phyloP scores from a whole-genome alignment of 2,888 invertebrate genomes.

The Callyntrura sp. region DNA sequence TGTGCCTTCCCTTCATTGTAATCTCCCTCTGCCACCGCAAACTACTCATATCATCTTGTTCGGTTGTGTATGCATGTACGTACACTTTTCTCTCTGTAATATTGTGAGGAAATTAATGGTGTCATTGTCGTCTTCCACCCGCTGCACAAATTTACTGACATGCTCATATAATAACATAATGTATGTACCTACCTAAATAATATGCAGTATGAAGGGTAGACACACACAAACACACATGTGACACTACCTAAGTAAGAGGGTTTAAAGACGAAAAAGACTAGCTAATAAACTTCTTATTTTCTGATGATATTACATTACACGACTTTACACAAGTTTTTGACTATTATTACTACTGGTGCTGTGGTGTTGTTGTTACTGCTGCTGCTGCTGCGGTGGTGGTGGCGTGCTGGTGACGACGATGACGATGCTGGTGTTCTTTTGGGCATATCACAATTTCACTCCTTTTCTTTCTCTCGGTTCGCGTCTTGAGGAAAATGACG shows the following conservation, averaged over 20 bases:
- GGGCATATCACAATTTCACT: slow-evolving; percentile 58
- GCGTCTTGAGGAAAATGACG: slow-evolving; percentile 51
- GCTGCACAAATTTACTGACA: slow-evolving; percentile 73
- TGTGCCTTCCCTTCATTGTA: slow-evolving; percentile 17
- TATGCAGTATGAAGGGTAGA: background rate
- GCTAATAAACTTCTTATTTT: slow-evolving; percentile 54
- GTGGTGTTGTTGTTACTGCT: background rate
- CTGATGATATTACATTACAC: slow-evolving; percentile 35
- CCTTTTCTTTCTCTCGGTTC: slow-evolving; percentile 6
- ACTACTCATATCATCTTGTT: background rate
- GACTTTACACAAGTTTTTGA: slow-evolving; percentile 1
- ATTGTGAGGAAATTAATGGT: slow-evolving; percentile 70
- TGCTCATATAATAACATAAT: slow-evolving; percentile 39
- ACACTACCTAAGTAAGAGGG: slow-evolving; percentile 4
- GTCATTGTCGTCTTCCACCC: slow-evolving; percentile 74
- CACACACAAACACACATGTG: slow-evolving; percentile 1
- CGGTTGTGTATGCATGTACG: background rate
- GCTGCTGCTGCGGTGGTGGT: slow-evolving; percentile 17
- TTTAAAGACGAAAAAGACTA: background rate
- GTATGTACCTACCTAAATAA: background rate
- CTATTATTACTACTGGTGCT: slow-evolving; percentile 24
- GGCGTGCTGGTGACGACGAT: background rate
- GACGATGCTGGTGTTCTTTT: slow-evolving; percentile 17
- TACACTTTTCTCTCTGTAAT: slow-evolving; percentile 28
- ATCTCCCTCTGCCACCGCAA: slow-evolving; percentile 8